Evolutionary conservation across 2,888 invertebrate genomes (phyloP), one percentile per base, ranked within the genome.

Genomic region (Amiota communis): DNA sequence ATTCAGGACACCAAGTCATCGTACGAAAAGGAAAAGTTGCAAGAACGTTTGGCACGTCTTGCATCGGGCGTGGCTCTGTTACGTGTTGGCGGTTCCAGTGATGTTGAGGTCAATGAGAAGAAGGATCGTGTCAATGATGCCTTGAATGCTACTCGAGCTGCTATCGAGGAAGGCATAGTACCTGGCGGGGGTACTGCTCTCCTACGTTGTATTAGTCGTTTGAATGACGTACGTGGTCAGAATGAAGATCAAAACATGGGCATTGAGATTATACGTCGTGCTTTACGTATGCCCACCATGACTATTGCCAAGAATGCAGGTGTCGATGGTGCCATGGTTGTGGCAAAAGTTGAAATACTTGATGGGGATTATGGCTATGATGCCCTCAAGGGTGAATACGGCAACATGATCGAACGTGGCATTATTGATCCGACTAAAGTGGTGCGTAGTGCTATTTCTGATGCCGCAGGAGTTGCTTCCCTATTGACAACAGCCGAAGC

Each of bases 391-490:
- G 94, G 95, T 85, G 95, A 96, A 89, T 98, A 95, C 89, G 96
- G 96, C n/a, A 95, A 98, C 89, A 95, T 98, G 94, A 96, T 98
- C 85, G 95, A 96, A 84, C 94, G 94, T 84, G 98, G 98, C 78
- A 98, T 98, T 86, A 97, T 98, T 88, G 98, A 98, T 90, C 98
- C 98, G 53, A 98, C 98, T 13, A 98, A 99, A 92, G 87, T 87
- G 80, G 97, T 98, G 13, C 92, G 98, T 84, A 98, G 98, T 1
- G 97, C 98, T 0, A 91, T 98, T 59, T 94, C 96, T 10, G 98
- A 98, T 89, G 98, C 98, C n/a, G 94, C 97, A 71, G 98, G 98
- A 61, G 98, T 98, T 9, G 97, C 98, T 0, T 98, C 98, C 0
- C 92, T 98, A 2, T 91, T 98, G 48, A 96, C 97, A 46, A 98